These are phyloP conservation scores for Actinopyga echinites DNA, from an alignment of 53 echinoderm and acorn worm species.

Conservation along the genomic window DNA sequence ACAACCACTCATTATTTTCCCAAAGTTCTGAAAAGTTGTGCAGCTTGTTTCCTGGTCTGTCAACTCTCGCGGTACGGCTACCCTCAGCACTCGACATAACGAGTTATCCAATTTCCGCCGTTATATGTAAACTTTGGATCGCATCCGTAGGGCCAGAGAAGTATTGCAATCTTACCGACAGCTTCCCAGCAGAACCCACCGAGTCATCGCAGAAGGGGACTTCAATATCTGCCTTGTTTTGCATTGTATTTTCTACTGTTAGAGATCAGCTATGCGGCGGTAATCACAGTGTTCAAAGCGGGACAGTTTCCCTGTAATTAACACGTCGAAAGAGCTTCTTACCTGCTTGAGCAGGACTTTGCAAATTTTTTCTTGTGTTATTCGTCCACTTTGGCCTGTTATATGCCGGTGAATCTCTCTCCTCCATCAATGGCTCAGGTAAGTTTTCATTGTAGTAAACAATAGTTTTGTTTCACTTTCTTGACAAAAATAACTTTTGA, in stretches of 20 bases:
- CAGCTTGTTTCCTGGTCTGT: no score
- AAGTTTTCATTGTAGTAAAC: neutral
- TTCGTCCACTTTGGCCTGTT: constrained; percentile 22
- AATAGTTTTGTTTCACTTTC: no score
- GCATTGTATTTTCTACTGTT: neutral
- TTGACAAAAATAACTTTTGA: no score
- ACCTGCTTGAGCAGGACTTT: no score
- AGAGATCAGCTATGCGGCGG: neutral
- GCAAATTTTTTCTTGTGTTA: neutral
- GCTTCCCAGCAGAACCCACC: neutral
- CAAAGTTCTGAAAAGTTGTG: no score
- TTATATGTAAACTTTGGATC: neutral
- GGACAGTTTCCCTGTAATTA: no score
- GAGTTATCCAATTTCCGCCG: constrained; percentile 13
- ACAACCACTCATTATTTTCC: no score
- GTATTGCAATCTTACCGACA: neutral
- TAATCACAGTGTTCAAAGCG: neutral
- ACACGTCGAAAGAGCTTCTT: no score
- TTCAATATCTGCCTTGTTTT: neutral
- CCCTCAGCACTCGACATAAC: neutral
- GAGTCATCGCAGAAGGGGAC: constrained; percentile 19
- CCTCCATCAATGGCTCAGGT: constrained; percentile 50
- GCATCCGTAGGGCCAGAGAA: neutral
- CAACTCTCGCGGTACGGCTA: neutral
- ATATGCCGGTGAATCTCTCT: constrained; percentile 43